phyloP scores from a whole-genome alignment of 2,888 invertebrate genomes.

The Andricus quercusramuli region DNA sequence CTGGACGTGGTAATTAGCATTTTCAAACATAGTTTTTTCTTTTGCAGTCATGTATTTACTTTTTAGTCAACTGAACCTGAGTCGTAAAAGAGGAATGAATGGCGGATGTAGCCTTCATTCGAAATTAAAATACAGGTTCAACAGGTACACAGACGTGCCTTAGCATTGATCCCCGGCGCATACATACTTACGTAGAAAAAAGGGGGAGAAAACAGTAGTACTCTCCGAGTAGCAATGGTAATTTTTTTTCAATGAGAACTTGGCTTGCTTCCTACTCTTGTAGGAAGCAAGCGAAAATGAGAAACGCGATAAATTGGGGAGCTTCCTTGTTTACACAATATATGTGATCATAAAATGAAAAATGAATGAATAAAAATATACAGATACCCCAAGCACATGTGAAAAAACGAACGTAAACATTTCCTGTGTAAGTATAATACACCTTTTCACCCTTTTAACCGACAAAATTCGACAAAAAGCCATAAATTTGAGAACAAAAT shows the following conservation, averaged over 20 bases:
- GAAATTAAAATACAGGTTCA: conserved; percentile 34
- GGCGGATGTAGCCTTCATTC: conserved; percentile 5
- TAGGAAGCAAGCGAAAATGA: conserved; percentile 21
- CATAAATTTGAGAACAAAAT: no score
- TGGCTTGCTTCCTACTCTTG: no score
- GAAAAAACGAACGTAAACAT: no score
- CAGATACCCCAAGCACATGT: no score
- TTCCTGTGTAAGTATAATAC: no score
- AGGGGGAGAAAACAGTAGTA: conserved; percentile 21
- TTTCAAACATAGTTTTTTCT: neutral
- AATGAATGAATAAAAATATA: no score
- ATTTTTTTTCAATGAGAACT: conserved; percentile 14
- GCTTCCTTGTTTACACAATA: conserved; percentile 11
- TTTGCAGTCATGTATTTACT: neutral
- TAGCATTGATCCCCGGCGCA: conserved; percentile 15
- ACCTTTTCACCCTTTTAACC: no score
- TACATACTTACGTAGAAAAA: neutral
- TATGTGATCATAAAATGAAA: neutral
- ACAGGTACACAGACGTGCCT: conserved; percentile 21
- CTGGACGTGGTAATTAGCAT: neutral
- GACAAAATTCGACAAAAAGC: no score
- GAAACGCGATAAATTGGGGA: conserved; percentile 20
- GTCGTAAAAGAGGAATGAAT: conserved; percentile 4
- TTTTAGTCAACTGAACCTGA: neutral
- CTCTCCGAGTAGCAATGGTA: conserved; percentile 24